Evolutionary conservation across 2,888 invertebrate genomes (phyloP), one percentile per base, ranked within the genome.

Genomic region (Bombylius discolor): DNA sequence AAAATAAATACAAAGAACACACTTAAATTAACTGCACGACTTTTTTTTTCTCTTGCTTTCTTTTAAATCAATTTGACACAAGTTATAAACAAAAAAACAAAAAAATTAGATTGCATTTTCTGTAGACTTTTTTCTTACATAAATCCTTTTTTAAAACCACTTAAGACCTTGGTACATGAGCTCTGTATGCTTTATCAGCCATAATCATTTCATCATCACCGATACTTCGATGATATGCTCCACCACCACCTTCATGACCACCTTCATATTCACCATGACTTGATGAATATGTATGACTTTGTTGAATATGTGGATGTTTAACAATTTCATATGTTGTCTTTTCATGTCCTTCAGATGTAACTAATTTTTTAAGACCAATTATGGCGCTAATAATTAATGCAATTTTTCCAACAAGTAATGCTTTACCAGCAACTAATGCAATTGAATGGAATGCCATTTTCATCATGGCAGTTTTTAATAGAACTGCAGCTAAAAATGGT

Each of bases 301-400:
- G 85, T 52, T 84, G 84, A 55, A 88, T 82, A 66, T 87, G 84
- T n/a, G 89, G 90, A 72, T 89, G 85, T 70, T 89, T 89, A 54
- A 90, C 84, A 63, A 90, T 88, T 73, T 90, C 89, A 62, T 89
- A 85, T 6, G 89, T 89, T 1, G 88, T 89, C 71, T 87, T 87
- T 65, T 88, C 86, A 58, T 83, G 81, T 23, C 82, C 81, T 60
- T 83, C 85, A 52, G 78, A 78, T 7, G 82, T 80, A 36, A 89
- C 81, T 42, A 90, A 75, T 65, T 89, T 88, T 77, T 89, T 89
- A 54, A 90, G 74, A 0, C 87, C 89, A 62, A 90, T 83, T 61
- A 90, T 85, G 32, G 84, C 84, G 60, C 87, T 85, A 56, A 90
- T 76, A 56, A 89, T 77, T 39, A 91, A 74, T 36, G 90, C 90